These are phyloP conservation scores for Lagopus muta DNA, from an alignment of 2,113 vertebrate species.

Conservation along the genomic window DNA sequence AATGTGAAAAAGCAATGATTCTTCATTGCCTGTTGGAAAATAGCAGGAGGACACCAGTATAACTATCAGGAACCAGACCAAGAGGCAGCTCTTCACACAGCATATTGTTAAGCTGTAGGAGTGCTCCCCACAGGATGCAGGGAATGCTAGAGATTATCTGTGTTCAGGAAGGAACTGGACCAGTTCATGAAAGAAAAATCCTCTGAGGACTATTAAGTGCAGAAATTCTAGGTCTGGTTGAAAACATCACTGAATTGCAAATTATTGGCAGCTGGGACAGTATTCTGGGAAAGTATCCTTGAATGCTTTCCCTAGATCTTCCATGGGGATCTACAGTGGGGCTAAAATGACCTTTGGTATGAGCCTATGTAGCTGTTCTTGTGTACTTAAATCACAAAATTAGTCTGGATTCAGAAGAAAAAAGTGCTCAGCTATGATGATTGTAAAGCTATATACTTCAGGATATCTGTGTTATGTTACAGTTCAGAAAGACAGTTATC, in stretches of 20 bases:
- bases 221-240: conserved; percentile 9
- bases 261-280: conserved; percentile 38
- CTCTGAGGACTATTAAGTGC: not conserved
- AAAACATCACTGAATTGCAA: conserved; percentile 14
- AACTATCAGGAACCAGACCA: not conserved
- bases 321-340: not conserved
- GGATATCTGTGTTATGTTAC: not conserved
- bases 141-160: not conserved
- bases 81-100: not conserved
- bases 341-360: conserved; percentile 8
- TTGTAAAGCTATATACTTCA: not conserved
- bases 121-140: not conserved
- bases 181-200: conserved; percentile 27
- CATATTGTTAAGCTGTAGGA: not conserved
- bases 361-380: not conserved
- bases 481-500: not conserved
- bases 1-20: not conserved
- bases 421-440: not conserved
- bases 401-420: not conserved
- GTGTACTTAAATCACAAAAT: not conserved
- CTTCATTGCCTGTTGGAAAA: not conserved
- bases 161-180: not conserved
- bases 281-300: conserved; percentile 51
- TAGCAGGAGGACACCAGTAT: not conserved
- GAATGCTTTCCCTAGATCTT: conserved; percentile 29